Conservation (phyloP, 2,888 invertebrate species). For the Drosophila phalerata region DNA sequence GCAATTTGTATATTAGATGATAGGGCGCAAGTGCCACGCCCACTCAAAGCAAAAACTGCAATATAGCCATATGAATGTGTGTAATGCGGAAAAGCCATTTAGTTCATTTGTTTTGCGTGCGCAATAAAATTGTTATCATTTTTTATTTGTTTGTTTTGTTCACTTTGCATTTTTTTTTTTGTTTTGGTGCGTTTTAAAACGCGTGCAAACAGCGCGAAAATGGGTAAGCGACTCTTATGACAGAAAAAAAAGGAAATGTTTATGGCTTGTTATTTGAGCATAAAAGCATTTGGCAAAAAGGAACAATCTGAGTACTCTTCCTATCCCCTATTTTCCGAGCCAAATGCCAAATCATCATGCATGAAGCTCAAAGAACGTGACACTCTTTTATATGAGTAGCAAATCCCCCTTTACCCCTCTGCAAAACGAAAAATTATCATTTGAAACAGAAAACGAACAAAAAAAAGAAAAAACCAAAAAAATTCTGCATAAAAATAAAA, state of each 20-base stretch:
- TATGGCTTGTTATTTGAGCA: slow-evolving; percentile 80
- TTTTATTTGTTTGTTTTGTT: slow-evolving; percentile 68
- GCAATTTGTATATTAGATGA: slow-evolving; percentile 66
- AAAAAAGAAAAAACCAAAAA: slow-evolving; percentile 22
- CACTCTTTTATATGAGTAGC: slow-evolving; percentile 65
- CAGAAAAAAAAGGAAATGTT: slow-evolving; percentile 65
- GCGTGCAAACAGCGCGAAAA: slow-evolving; percentile 72
- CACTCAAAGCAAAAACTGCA: slow-evolving; percentile 27
- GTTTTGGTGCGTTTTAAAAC: slow-evolving; percentile 55
- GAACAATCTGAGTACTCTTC: slow-evolving; percentile 3
- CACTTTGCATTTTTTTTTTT: slow-evolving; percentile 12
- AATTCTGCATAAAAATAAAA: slow-evolving; percentile 22
- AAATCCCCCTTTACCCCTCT: not conserved
- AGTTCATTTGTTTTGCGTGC: slow-evolving; percentile 79
- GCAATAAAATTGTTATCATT: slow-evolving; percentile 80
- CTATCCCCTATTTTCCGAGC: not conserved
- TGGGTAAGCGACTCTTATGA: slow-evolving; percentile 42
- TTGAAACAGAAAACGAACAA: slow-evolving; percentile 53
- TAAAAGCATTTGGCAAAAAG: slow-evolving; percentile 70
- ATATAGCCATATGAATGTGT: slow-evolving; percentile 13
- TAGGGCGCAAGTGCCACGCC: slow-evolving; percentile 45
- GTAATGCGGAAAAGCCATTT: slow-evolving; percentile 75
- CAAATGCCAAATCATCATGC: slow-evolving; percentile 1
- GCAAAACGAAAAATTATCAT: slow-evolving; percentile 53
- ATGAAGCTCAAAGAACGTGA: slow-evolving; percentile 60